Conservation (phyloP, 2,888 invertebrate genomes). For the Pheosia tremula region DNA sequence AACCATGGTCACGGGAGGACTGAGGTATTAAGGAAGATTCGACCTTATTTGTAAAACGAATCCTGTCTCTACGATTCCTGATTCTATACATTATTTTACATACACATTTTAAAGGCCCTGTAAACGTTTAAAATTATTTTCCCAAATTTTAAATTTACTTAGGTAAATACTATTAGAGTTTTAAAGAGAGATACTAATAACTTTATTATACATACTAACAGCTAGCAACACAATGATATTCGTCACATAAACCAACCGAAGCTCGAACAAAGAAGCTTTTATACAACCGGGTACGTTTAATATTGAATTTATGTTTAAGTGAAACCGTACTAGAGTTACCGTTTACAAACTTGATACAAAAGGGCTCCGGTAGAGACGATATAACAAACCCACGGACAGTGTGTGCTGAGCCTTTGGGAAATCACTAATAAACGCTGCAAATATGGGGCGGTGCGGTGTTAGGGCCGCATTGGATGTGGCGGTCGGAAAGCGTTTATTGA, state of each 20-base stretch:
- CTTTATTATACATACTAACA: no score
- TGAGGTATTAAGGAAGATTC: no score
- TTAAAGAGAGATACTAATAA: no score
- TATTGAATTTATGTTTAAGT: conserved; percentile 1
- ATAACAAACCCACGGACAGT: not conserved
- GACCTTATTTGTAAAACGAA: no score
- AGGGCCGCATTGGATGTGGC: not conserved
- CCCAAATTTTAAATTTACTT: no score
- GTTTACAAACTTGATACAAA: not conserved
- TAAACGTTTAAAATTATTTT: no score
- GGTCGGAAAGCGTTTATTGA: not conserved
- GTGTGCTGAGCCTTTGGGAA: conserved; percentile 1
- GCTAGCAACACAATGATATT: not conserved
- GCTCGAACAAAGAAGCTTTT: conserved; percentile 1
- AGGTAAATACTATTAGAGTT: no score
- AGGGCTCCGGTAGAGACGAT: conserved; percentile 1
- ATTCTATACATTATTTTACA: no score
- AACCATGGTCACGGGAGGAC: no score
- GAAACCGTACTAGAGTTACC: not conserved
- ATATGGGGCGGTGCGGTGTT: not conserved
- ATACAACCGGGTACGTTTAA: not conserved
- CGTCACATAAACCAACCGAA: not conserved
- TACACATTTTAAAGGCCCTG: no score
- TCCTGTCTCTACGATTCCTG: no score
- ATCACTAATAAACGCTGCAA: conserved; percentile 4